These are phyloP conservation scores for Gasterosteus nipponicus DNA, from an alignment of 2,113 vertebrate species.

Conservation along the genomic window DNA sequence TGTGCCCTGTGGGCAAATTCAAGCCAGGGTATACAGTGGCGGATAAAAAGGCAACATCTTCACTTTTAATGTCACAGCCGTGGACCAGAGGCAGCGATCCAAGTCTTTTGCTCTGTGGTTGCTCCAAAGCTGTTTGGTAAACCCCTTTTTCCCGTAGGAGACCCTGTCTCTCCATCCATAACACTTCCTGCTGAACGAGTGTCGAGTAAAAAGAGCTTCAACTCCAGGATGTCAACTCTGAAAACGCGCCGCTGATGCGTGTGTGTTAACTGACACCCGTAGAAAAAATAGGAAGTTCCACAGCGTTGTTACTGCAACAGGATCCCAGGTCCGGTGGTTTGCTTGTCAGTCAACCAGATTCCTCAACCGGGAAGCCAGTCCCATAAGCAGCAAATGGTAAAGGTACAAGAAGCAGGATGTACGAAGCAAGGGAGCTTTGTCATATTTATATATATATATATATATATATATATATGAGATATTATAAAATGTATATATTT, in stretches of 20 bases:
- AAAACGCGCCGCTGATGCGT: not conserved
- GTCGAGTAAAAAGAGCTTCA: not conserved
- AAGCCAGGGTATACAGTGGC: not conserved
- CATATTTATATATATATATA: no score
- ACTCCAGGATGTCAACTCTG: not conserved
- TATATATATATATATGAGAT: no score
- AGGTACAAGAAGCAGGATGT: not conserved
- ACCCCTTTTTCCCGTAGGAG: constrained; percentile 2
- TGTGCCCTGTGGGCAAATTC: not conserved
- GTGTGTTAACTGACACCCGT: not conserved
- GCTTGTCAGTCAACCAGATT: not conserved
- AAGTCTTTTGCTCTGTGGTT: constrained; percentile 17
- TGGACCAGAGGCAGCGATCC: constrained; percentile 28
- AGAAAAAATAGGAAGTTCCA: not conserved
- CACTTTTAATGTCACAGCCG: constrained; percentile 14
- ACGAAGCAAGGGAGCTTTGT: not conserved
- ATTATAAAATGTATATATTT: no score
- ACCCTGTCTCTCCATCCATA: constrained; percentile 13
- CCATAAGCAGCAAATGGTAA: not conserved
- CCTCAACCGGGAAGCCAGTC: not conserved
- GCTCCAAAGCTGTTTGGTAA: constrained; percentile 17
- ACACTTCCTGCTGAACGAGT: not conserved
- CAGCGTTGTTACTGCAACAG: not conserved
- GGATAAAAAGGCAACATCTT: not conserved
- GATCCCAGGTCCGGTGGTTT: not conserved